Base-by-base conservation (phyloP, 2,888 invertebrate species). In the Acleris literana region DNA sequence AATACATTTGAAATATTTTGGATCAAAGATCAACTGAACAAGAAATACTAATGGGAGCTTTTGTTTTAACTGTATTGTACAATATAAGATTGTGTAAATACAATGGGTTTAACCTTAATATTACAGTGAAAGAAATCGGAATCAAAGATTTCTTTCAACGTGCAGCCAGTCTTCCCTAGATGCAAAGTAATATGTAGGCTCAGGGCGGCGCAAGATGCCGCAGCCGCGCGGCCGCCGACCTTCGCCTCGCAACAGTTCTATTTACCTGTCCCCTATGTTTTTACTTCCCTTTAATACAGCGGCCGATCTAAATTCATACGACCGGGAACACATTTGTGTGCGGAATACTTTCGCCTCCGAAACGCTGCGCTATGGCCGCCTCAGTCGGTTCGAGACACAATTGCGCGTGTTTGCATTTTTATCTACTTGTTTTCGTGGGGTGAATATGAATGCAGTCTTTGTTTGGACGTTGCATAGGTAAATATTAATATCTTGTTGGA, bases 341-440 rank as follows among this genome's bases (percentile, higher is more conserved):
- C 82, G 82, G 84, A 87, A 88, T 83, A 81, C 83, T 82, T 83
- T 82, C 77, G 74, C 73, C 74, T 75, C 71, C 73, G 70, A 79
- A 80, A 79, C 71, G 75, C 76, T 70, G 66, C 69, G 67, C 72
- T 63, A 68, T 66, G 78, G 78, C 80, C 79, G 81, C 81, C 80
- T 81, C 79, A 74, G 82, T 87, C 86, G 87, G 87, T 86, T 84
- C 84, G 88, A 87, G 89, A 87, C 87, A 87, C 87, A 89, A 91
- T 90, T 89, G 90, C 83, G 81, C 84, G 79, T 89, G 89, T 92
- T 91, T 90, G 90, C 91, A 90, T 90, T 90, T 91, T 90, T 90
- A 90, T 90, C 83, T 87, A 86, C 85, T 89, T 89, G 86, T 89
- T 90, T 90, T 91, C 88, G 89, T 88, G 88, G 85, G 84, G 82